Conservation (phyloP, 2,888 invertebrate species). For the Mythimna pallens region DNA sequence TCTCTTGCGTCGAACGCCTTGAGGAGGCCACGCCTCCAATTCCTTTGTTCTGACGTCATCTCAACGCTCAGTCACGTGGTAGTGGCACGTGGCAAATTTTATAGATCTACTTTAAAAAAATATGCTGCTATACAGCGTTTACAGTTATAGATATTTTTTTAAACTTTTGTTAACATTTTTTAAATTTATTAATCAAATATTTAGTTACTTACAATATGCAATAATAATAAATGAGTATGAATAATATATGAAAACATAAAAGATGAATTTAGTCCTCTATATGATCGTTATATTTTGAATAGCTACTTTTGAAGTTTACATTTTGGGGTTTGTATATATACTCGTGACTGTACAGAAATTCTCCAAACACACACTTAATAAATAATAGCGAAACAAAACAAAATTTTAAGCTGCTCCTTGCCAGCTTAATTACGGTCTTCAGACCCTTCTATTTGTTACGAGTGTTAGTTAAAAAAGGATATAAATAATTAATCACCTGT, state of each 20-base stretch:
- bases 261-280: not conserved
- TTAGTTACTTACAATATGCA: no score
- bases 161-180: no score
- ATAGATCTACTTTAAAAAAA: no score
- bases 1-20: no score
- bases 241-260: not conserved
- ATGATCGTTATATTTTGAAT: not conserved
- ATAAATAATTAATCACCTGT: slow-evolving; percentile 60
- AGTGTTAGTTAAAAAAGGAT: slow-evolving; percentile 61
- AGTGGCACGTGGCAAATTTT: no score
- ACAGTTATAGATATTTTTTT: no score
- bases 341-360: not conserved
- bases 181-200: no score
- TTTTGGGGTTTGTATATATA: not conserved
- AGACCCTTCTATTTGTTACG: slow-evolving; percentile 48
- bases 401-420: slow-evolving; percentile 34
- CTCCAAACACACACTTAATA: slow-evolving; percentile 13
- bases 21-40: no score
- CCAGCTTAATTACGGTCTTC: slow-evolving; percentile 50
- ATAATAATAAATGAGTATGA: not conserved
- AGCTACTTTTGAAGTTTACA: not conserved
- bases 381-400: slow-evolving; percentile 37
- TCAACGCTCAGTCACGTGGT: no score
- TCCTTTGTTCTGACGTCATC: no score
- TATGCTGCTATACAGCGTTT: no score